Percentiles rank a stretch among this genome's conserved stretches.
phyloP scores from a whole-genome alignment of 2,113 vertebrate genomes.

The Takifugu flavidus region DNA sequence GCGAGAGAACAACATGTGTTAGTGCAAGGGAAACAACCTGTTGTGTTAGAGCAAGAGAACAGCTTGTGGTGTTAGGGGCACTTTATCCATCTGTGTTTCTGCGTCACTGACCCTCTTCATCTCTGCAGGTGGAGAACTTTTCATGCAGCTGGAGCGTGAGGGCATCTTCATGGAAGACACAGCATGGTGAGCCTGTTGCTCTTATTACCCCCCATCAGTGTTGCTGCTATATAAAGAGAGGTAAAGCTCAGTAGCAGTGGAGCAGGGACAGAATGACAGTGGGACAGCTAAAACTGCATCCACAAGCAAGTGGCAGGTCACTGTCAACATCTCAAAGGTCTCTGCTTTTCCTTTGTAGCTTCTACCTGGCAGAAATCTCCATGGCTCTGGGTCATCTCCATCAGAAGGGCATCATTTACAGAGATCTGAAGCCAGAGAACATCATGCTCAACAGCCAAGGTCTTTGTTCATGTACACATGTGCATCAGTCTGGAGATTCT shows the following conservation, averaged over 20 bases:
- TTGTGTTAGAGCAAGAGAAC: no score
- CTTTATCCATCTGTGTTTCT: background rate
- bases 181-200: conserved; percentile 84
- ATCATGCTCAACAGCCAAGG: conserved; percentile 99
- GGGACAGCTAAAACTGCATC: no score
- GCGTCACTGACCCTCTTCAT: background rate
- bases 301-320: no score
- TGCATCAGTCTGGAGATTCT: background rate
- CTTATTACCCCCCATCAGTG: background rate
- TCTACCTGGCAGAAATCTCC: conserved; percentile 99
- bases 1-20: conserved; percentile 55
- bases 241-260: no score
- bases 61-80: no score
- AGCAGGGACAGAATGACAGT: no score
- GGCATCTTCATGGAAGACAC: conserved; percentile 99
- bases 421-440: conserved; percentile 98
- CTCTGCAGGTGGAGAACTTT: conserved; percentile 81
- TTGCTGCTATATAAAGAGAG: no score
- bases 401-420: conserved; percentile 99
- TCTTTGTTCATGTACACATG: conserved; percentile 33
- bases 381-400: conserved; percentile 99
- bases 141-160: conserved; percentile 85
- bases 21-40: conserved; percentile 43
- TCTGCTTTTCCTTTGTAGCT: conserved; percentile 71
- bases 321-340: no score